Evolutionary conservation across 53 echinoderm and acorn worm genomes (phyloP).

Genomic region (Temnopleurus reevesii): DNA sequence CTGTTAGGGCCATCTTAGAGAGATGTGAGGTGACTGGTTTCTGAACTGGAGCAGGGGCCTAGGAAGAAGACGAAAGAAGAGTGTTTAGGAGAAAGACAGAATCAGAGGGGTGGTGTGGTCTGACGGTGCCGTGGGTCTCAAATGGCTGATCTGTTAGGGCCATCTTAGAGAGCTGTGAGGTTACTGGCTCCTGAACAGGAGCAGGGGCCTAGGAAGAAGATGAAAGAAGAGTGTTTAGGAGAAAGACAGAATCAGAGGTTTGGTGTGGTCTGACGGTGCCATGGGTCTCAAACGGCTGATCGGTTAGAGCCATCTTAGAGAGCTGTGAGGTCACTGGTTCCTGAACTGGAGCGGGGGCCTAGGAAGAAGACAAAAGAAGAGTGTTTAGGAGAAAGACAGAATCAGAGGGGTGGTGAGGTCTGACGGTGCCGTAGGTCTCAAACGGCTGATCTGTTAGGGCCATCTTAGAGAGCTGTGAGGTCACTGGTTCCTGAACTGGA

Average conservation of each 20-base stretch:
- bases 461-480: conserved; percentile 68
- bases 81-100: too few relatives aligned
- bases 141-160: conserved; percentile 77
- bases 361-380: too few relatives aligned
- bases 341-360: conserved; percentile 76
- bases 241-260: conserved; percentile 68
- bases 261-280: conserved; percentile 64
- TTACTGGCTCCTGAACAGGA: conserved; percentile 75
- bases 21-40: conserved; percentile 72
- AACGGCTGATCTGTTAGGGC: conserved; percentile 77
- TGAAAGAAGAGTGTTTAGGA: not conserved
- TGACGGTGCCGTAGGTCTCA: conserved; percentile 77
- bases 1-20: conserved; percentile 64
- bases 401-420: conserved; percentile 30
- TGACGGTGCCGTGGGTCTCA: conserved; percentile 78
- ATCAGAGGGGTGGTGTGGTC: conserved; percentile 79
- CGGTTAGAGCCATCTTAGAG: conserved; percentile 65
- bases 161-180: conserved; percentile 68
- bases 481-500: conserved; percentile 75
- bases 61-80: too few relatives aligned
- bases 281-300: conserved; percentile 69
- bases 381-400: not conserved
- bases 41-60: conserved; percentile 77
- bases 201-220: conserved; percentile 48
- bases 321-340: conserved; percentile 71